Evolutionary conservation across 2,113 vertebrate genomes (phyloP), one percentile per base, ranked within the genome.

Genomic region (Hemibagrus wyckioides): DNA sequence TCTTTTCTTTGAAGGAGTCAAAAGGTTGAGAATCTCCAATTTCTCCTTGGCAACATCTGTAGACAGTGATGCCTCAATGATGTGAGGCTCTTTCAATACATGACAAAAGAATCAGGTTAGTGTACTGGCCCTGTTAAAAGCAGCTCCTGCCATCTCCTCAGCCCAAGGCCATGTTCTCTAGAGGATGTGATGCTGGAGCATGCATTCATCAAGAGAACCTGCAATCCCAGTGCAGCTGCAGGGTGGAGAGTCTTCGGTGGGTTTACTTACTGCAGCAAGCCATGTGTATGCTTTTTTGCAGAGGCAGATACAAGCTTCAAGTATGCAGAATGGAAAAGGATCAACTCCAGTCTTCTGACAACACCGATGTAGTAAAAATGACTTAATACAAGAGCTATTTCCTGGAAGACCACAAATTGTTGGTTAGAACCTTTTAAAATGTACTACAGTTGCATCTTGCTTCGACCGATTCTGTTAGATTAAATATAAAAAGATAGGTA

Each of bases 91-190:
- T 36, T 52, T 85, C 61, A 87, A 44, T 48, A 71, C 6, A 83
- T 4, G 19, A 79, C 61, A 87, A 87, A 90, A 6, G n/a, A 89
- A 87, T 56, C 71, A 87, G 90, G 88, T 87, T 80, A 83, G 41
- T 48, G 30, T 76, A 54, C 33, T 82, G 71, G 50, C 69, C 44
- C 36, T 77, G 63, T n/a, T 86, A 50, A 44, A 82, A 15, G 63
- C 48, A 56, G 33, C 19, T 61, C 11, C 17, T 44, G 25, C 30
- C 56, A 50, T 65, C 56, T 77, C 69, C 67, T 33, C 4, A 90
- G 39, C 61, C 69, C 23, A 85, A 65, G 86, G 83, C 86, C 33
- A 61, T 80, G 52, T 63, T 73, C 86, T 71, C 52, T 13, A 71
- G 73, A 73, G 63, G 36, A 80, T 84, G 75, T 44, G 50, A 82